Conservation (phyloP, 1,140 invertebrate genomes). For the Drosophila simulans region DNA sequence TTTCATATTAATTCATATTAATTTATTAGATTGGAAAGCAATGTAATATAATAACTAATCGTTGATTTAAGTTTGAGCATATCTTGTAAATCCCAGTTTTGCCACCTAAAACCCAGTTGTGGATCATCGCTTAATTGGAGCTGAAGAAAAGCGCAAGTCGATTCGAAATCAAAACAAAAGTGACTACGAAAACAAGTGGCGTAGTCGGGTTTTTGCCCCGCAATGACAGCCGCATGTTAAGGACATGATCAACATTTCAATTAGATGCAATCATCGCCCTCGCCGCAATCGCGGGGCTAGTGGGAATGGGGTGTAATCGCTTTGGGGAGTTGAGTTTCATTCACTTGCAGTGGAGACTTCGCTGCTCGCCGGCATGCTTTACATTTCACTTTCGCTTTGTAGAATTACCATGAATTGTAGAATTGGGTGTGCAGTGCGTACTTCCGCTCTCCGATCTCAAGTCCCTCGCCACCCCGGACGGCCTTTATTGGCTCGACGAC, state of each 20-base stretch:
- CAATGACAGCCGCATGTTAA: slow-evolving; percentile 63
- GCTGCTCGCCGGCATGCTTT: slow-evolving; percentile 20
- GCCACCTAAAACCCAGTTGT: not conserved
- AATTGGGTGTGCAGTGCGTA: slow-evolving; percentile 70
- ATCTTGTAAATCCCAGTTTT: slow-evolving; percentile 23
- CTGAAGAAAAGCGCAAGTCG: slow-evolving; percentile 55
- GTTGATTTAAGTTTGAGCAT: not conserved
- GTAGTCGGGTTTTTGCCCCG: slow-evolving; percentile 24
- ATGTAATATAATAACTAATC: no score
- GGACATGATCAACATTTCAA: slow-evolving; percentile 82
- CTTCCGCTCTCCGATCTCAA: slow-evolving; percentile 62
- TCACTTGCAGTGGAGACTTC: slow-evolving; percentile 50
- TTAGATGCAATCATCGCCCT: slow-evolving; percentile 70
- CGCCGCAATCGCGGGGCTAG: not conserved
- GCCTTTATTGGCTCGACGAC: slow-evolving; percentile 77
- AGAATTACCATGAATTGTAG: slow-evolving; percentile 42
- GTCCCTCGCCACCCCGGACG: slow-evolving; percentile 25
- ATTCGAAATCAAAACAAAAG: slow-evolving; percentile 22
- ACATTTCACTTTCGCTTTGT: slow-evolving; percentile 71
- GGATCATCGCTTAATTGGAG: not conserved
- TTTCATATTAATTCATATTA: no score
- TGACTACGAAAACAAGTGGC: slow-evolving; percentile 18
- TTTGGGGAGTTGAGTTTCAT: slow-evolving; percentile 43
- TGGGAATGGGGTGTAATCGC: slow-evolving; percentile 4
- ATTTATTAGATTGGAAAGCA: no score